Evolutionary conservation across 1,140 invertebrate genomes (phyloP).

Genomic region (Drosophila kikkawai): DNA sequence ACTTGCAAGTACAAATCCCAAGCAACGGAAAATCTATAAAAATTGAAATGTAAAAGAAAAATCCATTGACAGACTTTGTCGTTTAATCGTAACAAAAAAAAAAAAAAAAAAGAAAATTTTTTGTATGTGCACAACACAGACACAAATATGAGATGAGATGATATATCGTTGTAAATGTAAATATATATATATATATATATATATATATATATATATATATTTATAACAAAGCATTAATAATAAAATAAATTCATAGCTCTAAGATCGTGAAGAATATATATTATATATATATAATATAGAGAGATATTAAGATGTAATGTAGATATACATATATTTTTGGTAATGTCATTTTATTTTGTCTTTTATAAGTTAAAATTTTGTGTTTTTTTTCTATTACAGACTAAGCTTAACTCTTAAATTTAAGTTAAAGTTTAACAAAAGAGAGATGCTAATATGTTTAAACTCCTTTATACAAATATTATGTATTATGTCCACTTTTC

Average conservation of each 20-base stretch:
- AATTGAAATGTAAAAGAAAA: constrained; percentile 4
- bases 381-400: not conserved
- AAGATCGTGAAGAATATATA: constrained; percentile 17
- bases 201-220: constrained; percentile 33
- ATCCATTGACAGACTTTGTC: not conserved
- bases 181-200: constrained; percentile 7
- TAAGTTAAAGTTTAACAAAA: constrained; percentile 24
- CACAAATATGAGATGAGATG: not conserved
- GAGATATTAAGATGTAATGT: constrained; percentile 3
- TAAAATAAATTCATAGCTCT: constrained; percentile 37
- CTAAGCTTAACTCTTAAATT: constrained; percentile 30
- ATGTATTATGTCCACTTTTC: not conserved
- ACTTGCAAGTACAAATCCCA: constrained; percentile 60
- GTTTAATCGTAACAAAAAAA: not conserved
- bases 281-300: constrained; percentile 7
- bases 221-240: constrained; percentile 25
- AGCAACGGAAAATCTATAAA: constrained; percentile 33
- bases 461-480: constrained; percentile 9
- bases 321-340: constrained; percentile 19
- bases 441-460: constrained; percentile 61
- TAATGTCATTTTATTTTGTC: constrained; percentile 19
- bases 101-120: constrained; percentile 3
- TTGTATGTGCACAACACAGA: constrained; percentile 25
- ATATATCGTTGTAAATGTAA: constrained; percentile 17
- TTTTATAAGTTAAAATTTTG: not conserved